Evolutionary conservation across 2,888 invertebrate species (phyloP).

Genomic region (Hoplodrina blanda): DNA sequence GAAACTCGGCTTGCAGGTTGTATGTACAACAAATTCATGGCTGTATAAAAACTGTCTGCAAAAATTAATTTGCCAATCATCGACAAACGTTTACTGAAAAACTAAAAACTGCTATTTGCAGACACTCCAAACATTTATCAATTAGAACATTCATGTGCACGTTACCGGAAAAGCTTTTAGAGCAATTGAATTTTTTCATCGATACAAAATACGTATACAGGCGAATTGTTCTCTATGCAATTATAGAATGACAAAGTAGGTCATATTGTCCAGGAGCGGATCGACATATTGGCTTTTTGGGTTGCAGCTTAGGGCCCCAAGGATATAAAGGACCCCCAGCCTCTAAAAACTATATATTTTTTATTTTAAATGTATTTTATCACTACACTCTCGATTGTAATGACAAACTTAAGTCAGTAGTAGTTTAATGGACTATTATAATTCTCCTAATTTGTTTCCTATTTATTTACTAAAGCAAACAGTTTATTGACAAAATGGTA

Average conservation of each 20-base stretch:
- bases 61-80: background rate
- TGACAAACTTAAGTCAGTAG: no score
- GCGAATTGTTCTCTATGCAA: constrained; percentile 6
- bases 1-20: background rate
- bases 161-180: constrained; percentile 49
- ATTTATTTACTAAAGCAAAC: no score
- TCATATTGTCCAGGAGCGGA: background rate
- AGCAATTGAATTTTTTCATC: constrained; percentile 47
- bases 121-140: constrained; percentile 7
- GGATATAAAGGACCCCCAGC: no score
- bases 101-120: constrained; percentile 24
- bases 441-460: no score
- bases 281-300: no score
- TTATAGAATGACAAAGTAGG: constrained; percentile 37
- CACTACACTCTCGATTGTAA: no score
- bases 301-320: no score
- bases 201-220: background rate
- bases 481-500: no score
- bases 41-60: constrained; percentile 9
- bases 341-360: no score
- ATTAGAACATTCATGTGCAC: constrained; percentile 31
- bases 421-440: no score
- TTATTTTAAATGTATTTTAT: no score
- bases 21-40: background rate
- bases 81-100: constrained; percentile 8